Percentiles rank a stretch among this genome's conserved stretches.
These are phyloP conservation scores for Sthenelais limicola DNA, from an alignment of 2,888 invertebrate species.

Conservation along the genomic window DNA sequence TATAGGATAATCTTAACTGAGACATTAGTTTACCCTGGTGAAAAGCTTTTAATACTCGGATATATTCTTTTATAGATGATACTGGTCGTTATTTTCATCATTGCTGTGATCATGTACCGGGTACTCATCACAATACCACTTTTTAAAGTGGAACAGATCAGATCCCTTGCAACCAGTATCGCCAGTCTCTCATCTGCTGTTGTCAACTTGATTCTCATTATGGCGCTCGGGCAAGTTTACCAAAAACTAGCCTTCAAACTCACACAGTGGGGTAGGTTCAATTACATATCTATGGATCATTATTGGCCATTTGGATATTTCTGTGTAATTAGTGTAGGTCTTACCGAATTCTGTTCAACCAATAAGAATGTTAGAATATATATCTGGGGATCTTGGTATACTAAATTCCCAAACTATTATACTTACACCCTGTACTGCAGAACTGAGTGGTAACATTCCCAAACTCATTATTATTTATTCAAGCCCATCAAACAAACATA, in stretches of 20 bases:
- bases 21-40: neutral
- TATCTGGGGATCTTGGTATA: too few relatives aligned
- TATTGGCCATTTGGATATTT: too few relatives aligned
- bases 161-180: slow-evolving; percentile 74
- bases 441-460: too few relatives aligned
- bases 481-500: too few relatives aligned
- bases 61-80: slow-evolving; percentile 72
- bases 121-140: slow-evolving; percentile 75
- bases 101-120: slow-evolving; percentile 76
- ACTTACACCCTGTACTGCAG: too few relatives aligned
- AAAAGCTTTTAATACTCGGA: neutral
- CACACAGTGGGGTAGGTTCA: slow-evolving; percentile 75
- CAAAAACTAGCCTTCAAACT: slow-evolving; percentile 75
- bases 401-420: too few relatives aligned
- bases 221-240: slow-evolving; percentile 76
- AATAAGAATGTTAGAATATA: too few relatives aligned
- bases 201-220: slow-evolving; percentile 76
- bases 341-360: too few relatives aligned
- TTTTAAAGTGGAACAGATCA: slow-evolving; percentile 72
- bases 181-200: slow-evolving; percentile 75
- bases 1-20: too few relatives aligned
- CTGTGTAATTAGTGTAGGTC: too few relatives aligned
- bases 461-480: too few relatives aligned
- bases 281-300: too few relatives aligned
- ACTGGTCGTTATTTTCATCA: slow-evolving; percentile 76